phyloP scores from a whole-genome alignment of 2,797 vertebrate genomes.

The Myiotriccus ornatus region DNA sequence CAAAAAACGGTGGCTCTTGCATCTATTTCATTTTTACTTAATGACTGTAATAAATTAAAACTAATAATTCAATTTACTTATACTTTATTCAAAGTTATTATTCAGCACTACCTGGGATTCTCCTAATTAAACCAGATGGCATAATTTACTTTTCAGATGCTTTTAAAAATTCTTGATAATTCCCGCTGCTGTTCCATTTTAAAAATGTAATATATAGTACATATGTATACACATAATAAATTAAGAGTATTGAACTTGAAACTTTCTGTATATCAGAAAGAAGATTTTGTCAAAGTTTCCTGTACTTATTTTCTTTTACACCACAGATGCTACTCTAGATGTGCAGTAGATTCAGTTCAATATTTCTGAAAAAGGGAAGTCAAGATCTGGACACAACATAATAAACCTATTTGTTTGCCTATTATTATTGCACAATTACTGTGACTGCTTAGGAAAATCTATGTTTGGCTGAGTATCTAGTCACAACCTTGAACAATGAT shows the following conservation, averaged over 20 bases:
- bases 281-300: background rate
- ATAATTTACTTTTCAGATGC: background rate
- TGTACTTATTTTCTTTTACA: background rate
- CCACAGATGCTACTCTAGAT: background rate
- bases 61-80: background rate
- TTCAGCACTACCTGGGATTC: background rate
- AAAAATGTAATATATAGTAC: background rate
- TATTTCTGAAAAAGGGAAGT: background rate
- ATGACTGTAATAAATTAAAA: background rate
- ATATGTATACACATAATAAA: background rate
- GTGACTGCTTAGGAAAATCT: background rate
- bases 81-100: background rate
- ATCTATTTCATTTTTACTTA: background rate
- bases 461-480: background rate
- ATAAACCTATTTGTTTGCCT: background rate
- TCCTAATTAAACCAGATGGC: background rate
- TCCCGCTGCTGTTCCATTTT: background rate
- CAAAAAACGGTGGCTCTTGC: background rate
- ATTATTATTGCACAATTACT: background rate
- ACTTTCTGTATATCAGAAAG: background rate
- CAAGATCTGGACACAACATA: background rate
- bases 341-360: background rate
- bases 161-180: background rate
- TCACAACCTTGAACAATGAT: background rate
- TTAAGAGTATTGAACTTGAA: background rate